Evolutionary conservation across 1,140 invertebrate species (phyloP).

Genomic region (Pygmarrhopalites habei): DNA sequence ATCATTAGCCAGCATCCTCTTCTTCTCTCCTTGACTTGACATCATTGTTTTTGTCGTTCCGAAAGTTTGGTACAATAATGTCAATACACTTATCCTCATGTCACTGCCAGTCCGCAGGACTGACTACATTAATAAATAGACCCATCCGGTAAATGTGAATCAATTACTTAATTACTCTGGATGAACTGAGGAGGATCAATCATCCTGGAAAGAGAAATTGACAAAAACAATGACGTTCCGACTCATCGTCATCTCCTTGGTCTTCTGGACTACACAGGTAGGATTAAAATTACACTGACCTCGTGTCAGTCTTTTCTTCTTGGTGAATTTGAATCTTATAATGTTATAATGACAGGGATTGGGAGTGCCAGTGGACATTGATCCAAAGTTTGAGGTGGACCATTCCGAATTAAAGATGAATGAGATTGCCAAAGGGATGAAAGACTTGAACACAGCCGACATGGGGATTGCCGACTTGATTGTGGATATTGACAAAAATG

Average conservation of each 20-base stretch:
- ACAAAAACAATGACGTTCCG: background rate
- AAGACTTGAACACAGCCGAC: conserved; percentile 24
- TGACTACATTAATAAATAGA: too few species aligned
- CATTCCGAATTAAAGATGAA: conserved; percentile 9
- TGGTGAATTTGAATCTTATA: background rate
- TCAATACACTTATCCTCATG: too few species aligned
- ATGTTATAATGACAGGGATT: background rate
- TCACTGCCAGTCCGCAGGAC: too few species aligned
- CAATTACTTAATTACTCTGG: too few species aligned
- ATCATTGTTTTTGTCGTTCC: too few species aligned
- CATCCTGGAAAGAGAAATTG: background rate
- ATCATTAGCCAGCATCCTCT: too few species aligned
- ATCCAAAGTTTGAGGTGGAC: conserved; percentile 21
- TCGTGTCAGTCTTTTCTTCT: background rate
- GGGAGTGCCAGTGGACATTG: conserved; percentile 5
- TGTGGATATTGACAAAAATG: conserved; percentile 23
- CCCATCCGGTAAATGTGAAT: too few species aligned
- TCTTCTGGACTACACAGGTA: background rate
- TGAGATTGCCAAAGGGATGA: conserved; percentile 27
- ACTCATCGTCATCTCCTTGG: background rate
- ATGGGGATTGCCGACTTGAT: conserved; percentile 35
- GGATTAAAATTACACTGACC: background rate
- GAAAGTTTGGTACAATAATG: too few species aligned
- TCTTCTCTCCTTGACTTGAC: too few species aligned
- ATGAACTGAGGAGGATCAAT: too few species aligned